A percentile compares a stretch with the other conserved stretches of the same genome.
These are phyloP conservation scores for Poecilus cupreus DNA, from an alignment of 2,888 invertebrate genomes.

Conservation along the genomic window DNA sequence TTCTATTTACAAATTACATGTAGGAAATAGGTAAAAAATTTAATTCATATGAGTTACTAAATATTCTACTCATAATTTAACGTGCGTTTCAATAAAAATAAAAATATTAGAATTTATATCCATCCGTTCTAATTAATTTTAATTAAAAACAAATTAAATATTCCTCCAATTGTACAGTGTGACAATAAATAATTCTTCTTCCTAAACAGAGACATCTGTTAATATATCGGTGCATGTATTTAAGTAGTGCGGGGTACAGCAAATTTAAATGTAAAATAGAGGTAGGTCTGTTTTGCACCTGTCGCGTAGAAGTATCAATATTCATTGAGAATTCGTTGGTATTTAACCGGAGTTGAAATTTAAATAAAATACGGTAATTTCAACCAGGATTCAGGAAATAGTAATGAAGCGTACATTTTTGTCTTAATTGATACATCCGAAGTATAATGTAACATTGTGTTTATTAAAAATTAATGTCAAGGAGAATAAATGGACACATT, in stretches of 20 bases:
- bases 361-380: conserved; percentile 15
- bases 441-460: neutral
- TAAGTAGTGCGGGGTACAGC: neutral
- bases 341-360: conserved; percentile 12
- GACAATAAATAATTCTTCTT: neutral
- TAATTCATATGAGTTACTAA: too few relatives aligned
- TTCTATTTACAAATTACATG: too few relatives aligned
- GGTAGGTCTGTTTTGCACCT: neutral
- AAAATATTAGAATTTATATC: neutral
- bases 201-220: conserved; percentile 19
- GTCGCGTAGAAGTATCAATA: conserved; percentile 16
- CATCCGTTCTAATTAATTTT: neutral
- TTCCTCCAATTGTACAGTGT: neutral
- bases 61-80: too few relatives aligned
- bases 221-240: neutral
- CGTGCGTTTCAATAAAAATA: too few relatives aligned
- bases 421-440: conserved; percentile 23
- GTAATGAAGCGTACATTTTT: conserved; percentile 25
- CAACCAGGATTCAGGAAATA: conserved; percentile 22
- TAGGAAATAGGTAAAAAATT: too few relatives aligned
- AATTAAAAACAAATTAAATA: neutral
- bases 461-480: conserved; percentile 19
- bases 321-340: conserved; percentile 17
- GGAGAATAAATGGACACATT: neutral
- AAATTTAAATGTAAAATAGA: conserved; percentile 36